Evolutionary conservation across 2,113 vertebrate genomes (phyloP), one percentile per base, ranked within the genome.

Genomic region (Aviceda subcristata): DNA sequence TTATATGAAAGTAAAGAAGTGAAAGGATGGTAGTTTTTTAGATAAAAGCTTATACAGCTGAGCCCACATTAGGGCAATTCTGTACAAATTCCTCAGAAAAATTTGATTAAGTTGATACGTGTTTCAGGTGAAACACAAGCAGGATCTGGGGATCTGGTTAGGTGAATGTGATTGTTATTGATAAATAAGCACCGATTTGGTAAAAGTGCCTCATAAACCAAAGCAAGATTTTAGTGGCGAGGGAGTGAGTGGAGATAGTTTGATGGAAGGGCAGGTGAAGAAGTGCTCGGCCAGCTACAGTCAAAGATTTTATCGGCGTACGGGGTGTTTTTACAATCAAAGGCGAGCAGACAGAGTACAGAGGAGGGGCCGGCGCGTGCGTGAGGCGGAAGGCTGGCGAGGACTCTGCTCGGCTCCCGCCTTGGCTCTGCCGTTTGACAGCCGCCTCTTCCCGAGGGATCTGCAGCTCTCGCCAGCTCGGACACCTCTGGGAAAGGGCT

Each of bases 381-480:
- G 23, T 2, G 23, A 14, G 30, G 36, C 23, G 16, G 15, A 3
- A 2, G n/a, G 3, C 32, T 22, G 45, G n/a, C 4, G 8, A 48
- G 26, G 64, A 9, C 27, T 26, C 41, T 20, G 51, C 57, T 38
- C 57, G 11, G 30, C 50, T 56, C 16, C 15, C 26, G 2, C 15
- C 41, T 41, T 8, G 41, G 11, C 26, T 24, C 17, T 8, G 34
- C 32, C 11, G 1, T 27, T 30, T 62, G 22, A 11, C 22, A n/a
- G 8, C n/a, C 7, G 6, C 39, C 2, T 12, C 23, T 29, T 34
- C 56, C 76, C 7, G n/a, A 41, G 3, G 29, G 17, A 10, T 9
- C 1, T 10, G 38, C 51, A n/a, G 27, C 45, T 43, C 36, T 51
- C 20, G 2, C n/a, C 32, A 0, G 0, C 8, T 32, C 20, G 9